Evolutionary conservation across 2,797 vertebrate genomes (phyloP).

Genomic region (Oryzias dopingdopingensis): DNA sequence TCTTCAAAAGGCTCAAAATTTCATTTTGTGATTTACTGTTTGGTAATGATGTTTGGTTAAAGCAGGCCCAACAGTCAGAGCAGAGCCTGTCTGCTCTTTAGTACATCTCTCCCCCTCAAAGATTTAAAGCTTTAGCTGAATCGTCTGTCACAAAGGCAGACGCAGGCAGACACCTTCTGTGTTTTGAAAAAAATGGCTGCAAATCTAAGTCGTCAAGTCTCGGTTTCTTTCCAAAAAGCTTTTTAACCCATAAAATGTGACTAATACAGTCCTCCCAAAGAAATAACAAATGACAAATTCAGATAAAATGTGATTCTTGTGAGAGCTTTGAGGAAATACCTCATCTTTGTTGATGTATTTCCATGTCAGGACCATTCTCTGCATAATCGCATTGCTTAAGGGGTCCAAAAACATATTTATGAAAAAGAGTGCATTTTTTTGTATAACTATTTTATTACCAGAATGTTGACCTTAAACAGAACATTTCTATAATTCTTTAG

Average conservation of each 20-base stretch:
- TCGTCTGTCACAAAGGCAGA: conserved; percentile 34
- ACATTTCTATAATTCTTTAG: too few species aligned
- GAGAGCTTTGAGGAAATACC: not conserved
- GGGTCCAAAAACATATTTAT: too few species aligned
- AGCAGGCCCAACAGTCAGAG: conserved; percentile 47
- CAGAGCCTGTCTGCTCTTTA: conserved; percentile 34
- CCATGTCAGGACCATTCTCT: not conserved
- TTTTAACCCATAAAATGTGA: conserved; percentile 7
- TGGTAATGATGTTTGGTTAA: conserved; percentile 46
- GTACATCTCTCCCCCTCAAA: conserved; percentile 21
- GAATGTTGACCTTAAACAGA: too few species aligned
- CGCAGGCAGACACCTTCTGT: conserved; percentile 43
- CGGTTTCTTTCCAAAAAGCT: conserved; percentile 22
- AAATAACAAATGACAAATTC: conserved; percentile 7
- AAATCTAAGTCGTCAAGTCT: conserved; percentile 39
- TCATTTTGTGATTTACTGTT: conserved; percentile 56
- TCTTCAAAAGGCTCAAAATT: conserved; percentile 58
- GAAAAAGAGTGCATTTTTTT: too few species aligned
- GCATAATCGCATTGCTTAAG: not conserved
- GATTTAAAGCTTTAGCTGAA: conserved; percentile 41
- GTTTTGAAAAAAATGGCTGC: conserved; percentile 43
- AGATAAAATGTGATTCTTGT: conserved; percentile 1
- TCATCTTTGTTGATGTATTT: conserved; percentile 1
- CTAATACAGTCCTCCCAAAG: not conserved
- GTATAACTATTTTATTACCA: too few species aligned